phyloP scores from a whole-genome alignment of 2,888 invertebrate species.

The Idaea dimidiata region DNA sequence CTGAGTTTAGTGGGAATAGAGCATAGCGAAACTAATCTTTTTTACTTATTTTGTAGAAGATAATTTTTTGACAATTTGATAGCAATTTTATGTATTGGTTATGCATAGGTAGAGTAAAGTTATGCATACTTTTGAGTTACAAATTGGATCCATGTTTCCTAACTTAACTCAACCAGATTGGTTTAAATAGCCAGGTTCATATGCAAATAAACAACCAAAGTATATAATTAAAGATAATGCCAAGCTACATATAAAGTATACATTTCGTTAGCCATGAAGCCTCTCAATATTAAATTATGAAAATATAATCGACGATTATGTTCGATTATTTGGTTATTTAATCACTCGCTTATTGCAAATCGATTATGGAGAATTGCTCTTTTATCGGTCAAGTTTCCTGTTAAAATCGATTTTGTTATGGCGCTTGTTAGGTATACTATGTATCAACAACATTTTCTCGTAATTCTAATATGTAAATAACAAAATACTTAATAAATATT shows the following conservation, averaged over 20 bases:
- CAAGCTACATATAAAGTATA: conserved; percentile 23
- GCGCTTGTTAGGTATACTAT: not conserved
- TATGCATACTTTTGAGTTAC: not conserved
- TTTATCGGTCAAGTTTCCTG: conserved; percentile 36
- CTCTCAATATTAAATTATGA: conserved; percentile 38
- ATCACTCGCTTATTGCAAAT: conserved; percentile 28
- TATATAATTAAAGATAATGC: conserved; percentile 23
- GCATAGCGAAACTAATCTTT: too few relatives aligned
- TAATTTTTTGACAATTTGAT: too few relatives aligned
- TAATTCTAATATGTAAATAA: too few relatives aligned
- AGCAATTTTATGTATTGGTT: not conserved
- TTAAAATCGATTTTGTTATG: conserved; percentile 7
- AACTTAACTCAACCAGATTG: conserved; percentile 10
- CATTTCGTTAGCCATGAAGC: conserved; percentile 35
- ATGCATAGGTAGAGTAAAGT: too few relatives aligned
- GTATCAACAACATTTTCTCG: conserved; percentile 4
- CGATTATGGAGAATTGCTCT: conserved; percentile 40
- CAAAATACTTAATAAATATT: too few relatives aligned
- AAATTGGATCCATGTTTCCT: conserved; percentile 12
- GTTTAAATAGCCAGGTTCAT: conserved; percentile 18
- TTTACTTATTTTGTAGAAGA: too few relatives aligned
- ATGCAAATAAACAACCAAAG: conserved; percentile 25
- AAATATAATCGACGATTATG: conserved; percentile 42
- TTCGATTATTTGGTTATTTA: conserved; percentile 41
- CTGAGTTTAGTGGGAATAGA: too few relatives aligned